These are phyloP conservation scores for Drosophila melanosoma DNA, from an alignment of 2,888 invertebrate genomes.

Conservation along the genomic window DNA sequence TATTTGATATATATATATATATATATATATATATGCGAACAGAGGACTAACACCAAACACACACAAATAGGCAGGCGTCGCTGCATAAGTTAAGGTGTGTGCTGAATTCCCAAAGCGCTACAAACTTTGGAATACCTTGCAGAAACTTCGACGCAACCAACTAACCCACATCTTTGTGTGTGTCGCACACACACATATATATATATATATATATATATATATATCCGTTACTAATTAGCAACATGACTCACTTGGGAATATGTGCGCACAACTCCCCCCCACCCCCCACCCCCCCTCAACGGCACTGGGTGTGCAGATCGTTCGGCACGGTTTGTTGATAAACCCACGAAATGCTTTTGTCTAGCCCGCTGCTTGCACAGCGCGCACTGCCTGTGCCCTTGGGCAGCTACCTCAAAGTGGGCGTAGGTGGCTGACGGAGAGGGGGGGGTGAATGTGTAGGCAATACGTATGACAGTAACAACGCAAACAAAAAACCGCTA, in stretches of 20 bases:
- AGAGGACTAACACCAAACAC: conserved; percentile 1
- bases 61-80: neutral
- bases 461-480: conserved; percentile 52
- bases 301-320: conserved; percentile 18
- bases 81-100: conserved; percentile 14
- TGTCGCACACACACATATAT: neutral
- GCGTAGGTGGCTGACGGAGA: neutral
- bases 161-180: conserved; percentile 17
- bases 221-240: conserved; percentile 77
- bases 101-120: conserved; percentile 56
- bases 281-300: too few species aligned
- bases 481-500: conserved; percentile 68
- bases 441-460: neutral
- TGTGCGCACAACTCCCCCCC: conserved; percentile 13
- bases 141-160: conserved; percentile 53
- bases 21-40: conserved; percentile 3
- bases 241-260: conserved; percentile 74
- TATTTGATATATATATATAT: conserved; percentile 50
- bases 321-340: conserved; percentile 61
- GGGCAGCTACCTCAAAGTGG: neutral
- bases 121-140: conserved; percentile 53
- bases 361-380: conserved; percentile 44
- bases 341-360: conserved; percentile 70
- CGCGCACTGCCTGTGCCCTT: conserved; percentile 1
- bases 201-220: neutral